Percentiles rank a stretch among this genome's conserved stretches.
These are phyloP conservation scores for Gymnothorax javanicus DNA, from an alignment of 2,797 vertebrate species.

Conservation along the genomic window DNA sequence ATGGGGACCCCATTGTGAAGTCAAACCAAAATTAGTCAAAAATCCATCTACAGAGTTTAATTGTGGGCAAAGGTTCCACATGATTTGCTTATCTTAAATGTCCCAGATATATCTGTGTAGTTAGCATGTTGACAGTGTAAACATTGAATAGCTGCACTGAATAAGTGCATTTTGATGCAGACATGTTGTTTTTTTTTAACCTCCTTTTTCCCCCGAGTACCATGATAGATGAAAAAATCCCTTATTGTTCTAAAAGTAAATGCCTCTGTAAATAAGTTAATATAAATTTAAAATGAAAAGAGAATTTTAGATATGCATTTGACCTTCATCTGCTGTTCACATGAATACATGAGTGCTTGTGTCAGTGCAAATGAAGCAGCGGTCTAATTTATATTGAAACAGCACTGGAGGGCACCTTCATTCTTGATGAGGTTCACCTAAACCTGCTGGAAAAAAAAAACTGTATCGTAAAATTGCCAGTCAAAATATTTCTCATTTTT, in stretches of 20 bases:
- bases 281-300: not conserved
- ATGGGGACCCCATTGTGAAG: too few species aligned
- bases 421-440: not conserved
- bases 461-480: not conserved
- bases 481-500: not conserved
- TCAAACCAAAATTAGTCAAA: too few species aligned
- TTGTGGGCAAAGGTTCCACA: not conserved
- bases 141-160: not conserved
- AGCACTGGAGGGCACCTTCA: not conserved
- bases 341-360: not conserved
- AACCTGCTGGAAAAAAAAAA: not conserved
- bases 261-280: too few species aligned
- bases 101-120: not conserved
- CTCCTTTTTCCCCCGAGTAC: not conserved
- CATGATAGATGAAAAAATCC: not conserved
- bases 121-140: not conserved
- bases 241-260: too few species aligned
- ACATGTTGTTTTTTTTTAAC: not conserved
- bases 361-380: not conserved
- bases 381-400: not conserved
- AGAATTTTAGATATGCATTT: not conserved
- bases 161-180: not conserved
- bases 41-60: too few species aligned
- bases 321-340: not conserved
- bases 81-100: not conserved